Conservation (phyloP, 2,113 vertebrate species). For the Ictalurus punctatus region DNA sequence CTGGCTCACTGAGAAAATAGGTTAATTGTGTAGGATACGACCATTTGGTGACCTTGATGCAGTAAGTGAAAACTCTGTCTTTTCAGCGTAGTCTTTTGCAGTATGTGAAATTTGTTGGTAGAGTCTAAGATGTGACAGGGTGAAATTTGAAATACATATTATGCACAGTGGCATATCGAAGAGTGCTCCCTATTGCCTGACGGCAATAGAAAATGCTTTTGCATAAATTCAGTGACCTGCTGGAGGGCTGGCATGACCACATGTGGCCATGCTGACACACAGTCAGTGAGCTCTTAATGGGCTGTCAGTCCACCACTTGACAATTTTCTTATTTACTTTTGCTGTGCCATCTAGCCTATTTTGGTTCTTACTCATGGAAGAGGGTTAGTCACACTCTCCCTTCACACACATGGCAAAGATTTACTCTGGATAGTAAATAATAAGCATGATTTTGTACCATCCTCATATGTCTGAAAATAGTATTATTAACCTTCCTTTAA, state of each 20-base stretch:
- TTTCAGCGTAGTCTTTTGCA: slow-evolving; percentile 47
- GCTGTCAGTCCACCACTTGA: slow-evolving; percentile 45
- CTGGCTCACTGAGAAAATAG: slow-evolving; percentile 63
- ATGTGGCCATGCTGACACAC: slow-evolving; percentile 46
- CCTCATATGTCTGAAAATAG: neutral
- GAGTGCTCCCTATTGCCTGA: neutral
- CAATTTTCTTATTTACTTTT: slow-evolving; percentile 35
- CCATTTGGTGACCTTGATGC: slow-evolving; percentile 60
- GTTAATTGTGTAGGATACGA: slow-evolving; percentile 68
- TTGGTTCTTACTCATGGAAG: slow-evolving; percentile 30
- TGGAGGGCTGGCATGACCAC: slow-evolving; percentile 37
- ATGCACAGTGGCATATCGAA: neutral
- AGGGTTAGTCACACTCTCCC: slow-evolving; percentile 35
- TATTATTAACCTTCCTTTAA: neutral
- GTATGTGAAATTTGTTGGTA: slow-evolving; percentile 21
- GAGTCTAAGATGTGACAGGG: neutral
- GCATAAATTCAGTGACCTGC: slow-evolving; percentile 44
- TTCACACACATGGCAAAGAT: slow-evolving; percentile 36
- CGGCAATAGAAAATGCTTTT: slow-evolving; percentile 24
- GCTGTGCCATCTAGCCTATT: slow-evolving; percentile 49
- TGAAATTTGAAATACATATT: slow-evolving; percentile 3
- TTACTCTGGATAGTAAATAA: slow-evolving; percentile 22
- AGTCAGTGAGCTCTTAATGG: slow-evolving; percentile 33
- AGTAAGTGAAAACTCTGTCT: slow-evolving; percentile 3
- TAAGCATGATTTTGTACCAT: neutral